Base-by-base conservation (phyloP, 1,140 invertebrate genomes). In the Caenorhabditis tropicalis region DNA sequence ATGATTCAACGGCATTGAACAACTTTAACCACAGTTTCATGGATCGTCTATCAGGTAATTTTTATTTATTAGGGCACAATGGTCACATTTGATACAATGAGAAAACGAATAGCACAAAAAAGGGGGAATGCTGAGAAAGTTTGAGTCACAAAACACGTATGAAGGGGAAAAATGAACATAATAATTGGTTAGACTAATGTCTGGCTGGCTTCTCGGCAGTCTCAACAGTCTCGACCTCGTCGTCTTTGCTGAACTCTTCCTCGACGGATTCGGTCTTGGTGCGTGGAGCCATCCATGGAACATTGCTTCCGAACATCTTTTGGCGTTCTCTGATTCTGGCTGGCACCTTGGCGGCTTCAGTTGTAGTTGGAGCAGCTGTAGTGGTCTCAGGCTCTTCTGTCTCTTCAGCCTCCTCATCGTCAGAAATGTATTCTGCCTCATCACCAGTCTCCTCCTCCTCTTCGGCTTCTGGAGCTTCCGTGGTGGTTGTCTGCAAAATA, bases 201-300 rank as follows among this genome's bases (percentile, higher is more conserved):
- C 48, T 48, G 21, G 51, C 33, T 49, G 70, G 49, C 46, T 74
- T 51, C 24, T 86, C 82, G 74, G 51, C 85, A n/a, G 79, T 79
- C 24, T 82, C 70, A 31, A 88, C 87, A 24, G 84, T 65, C 48
- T 88, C 87, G 24, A 81, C 33, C 31, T 82, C 84, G 29, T 79
- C 82, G 58, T 88, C 87, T n/a, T 84, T 65, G 79, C 80, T 88
- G 84, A 88, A 88, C 48, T 88, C 87, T 39, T 89, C 82, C 39
- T 84, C 83, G 29, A 29, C 70, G 29, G 39, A 12, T 1, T 65
- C 51, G 24, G 82, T 74, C 24, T 87, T 79, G 24, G 83, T 27
- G 27, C 58, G 82, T 9, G 53, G 19, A 21, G 60, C 49, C 70
- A 82, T 85, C 48, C 80, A 79, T 43, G 60, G 85, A n/a, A 46